Conservation (phyloP, 2,888 invertebrate species). For the Temnothorax rugatulus region DNA sequence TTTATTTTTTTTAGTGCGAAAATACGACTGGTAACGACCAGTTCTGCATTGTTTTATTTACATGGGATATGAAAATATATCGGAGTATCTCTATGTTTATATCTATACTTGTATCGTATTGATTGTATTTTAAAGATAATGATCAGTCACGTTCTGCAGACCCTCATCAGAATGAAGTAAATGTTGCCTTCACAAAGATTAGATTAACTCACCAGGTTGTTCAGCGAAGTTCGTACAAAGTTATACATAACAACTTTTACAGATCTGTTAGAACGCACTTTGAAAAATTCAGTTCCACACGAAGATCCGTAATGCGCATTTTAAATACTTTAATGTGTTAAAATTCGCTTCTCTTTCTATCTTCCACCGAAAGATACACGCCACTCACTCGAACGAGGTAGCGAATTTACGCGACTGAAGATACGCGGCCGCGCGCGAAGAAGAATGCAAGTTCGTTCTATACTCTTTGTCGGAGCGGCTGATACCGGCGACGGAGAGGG, state of each 20-base stretch:
- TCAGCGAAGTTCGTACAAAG: neutral
- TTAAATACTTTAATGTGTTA: too few relatives aligned
- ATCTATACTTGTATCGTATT: neutral
- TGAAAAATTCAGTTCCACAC: neutral
- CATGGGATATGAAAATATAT: slow-evolving; percentile 11
- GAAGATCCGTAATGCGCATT: neutral
- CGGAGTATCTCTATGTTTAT: neutral
- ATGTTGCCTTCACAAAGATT: slow-evolving; percentile 26
- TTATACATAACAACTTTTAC: neutral
- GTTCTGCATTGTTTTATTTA: slow-evolving; percentile 15
- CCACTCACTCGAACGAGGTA: neutral
- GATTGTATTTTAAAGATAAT: slow-evolving; percentile 16
- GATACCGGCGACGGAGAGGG: slow-evolving; percentile 6
- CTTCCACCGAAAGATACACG: neutral
- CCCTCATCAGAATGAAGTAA: neutral
- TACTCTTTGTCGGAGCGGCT: too few relatives aligned
- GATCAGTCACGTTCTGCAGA: slow-evolving; percentile 24
- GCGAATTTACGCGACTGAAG: too few relatives aligned
- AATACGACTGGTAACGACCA: neutral
- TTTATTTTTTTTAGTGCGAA: slow-evolving; percentile 3
- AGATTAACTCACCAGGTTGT: slow-evolving; percentile 13
- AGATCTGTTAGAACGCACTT: neutral
- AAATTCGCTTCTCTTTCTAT: neutral
- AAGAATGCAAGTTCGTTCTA: neutral
- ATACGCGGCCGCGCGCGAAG: neutral